Evolutionary conservation across 2,888 invertebrate species (phyloP), one percentile per base, ranked within the genome.

Genomic region (Dasysyrphus albostriatus): DNA sequence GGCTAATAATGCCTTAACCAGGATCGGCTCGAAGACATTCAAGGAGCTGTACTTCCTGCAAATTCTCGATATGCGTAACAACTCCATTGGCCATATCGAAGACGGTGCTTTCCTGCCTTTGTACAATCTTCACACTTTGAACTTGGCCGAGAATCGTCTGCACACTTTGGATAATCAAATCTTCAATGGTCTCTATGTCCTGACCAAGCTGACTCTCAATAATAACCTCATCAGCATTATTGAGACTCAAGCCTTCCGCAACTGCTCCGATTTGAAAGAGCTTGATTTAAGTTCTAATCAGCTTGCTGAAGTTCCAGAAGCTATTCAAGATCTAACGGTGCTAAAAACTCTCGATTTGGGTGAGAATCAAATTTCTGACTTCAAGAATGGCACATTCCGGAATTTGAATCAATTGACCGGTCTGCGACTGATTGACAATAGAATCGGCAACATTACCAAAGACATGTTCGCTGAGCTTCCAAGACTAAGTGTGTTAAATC

Each of bases 271-370:
- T 90, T 93, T 98, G 58, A 97, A 97, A 93, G 98, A 98, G 91
- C 93, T 98, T 72, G 98, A 98, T 92, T 93, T 98, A 83, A 97
- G 97, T 92, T 97, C 97, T 32, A 98, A 98, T 93, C 96, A 96
- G 90, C 93, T 98, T 88, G 93, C 95, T 83, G 95, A 95, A 88
- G 96, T 98, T 88, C 98, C 98, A 6, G 96, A 96, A 91, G 97
- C 97, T 3, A 93, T 98, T 81, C 95, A 95, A 92, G 97, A 96
- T 90, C 93, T 98, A 76, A 95, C 96, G 65, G 96, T 97, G 92
- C 93, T 98, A 88, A 97, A 97, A 93, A 97, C 97, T 1, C 94
- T 99, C 73, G 98, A 98, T 92, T 94, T 99, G 90, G 98, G 98
- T 67, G 98, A 98, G 93, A 99, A 98, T 93, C 96, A 96, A 92